A percentile compares a stretch with the other conserved stretches of the same genome.
These are phyloP conservation scores for Acronicta leporina DNA, from an alignment of 2,888 invertebrate species.

Conservation along the genomic window DNA sequence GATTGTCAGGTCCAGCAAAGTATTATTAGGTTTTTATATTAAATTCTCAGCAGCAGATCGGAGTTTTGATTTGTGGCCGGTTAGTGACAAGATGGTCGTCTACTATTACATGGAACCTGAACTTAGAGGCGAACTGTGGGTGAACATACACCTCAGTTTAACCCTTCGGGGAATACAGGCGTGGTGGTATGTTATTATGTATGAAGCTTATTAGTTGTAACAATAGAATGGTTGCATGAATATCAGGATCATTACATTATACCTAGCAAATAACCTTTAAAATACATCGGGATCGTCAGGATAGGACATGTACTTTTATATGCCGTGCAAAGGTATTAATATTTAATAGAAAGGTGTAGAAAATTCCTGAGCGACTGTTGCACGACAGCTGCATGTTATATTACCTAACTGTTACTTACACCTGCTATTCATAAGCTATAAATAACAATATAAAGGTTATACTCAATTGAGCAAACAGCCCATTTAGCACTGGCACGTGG, in stretches of 20 bases:
- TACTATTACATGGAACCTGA: too few relatives aligned
- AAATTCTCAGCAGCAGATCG: too few relatives aligned
- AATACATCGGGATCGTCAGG: not conserved
- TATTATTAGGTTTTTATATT: too few relatives aligned
- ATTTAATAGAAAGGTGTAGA: conserved; percentile 44
- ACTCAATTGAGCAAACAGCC: conserved; percentile 35
- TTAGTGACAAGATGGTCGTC: too few relatives aligned
- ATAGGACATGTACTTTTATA: conserved; percentile 21
- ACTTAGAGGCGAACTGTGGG: too few relatives aligned
- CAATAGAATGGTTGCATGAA: not conserved
- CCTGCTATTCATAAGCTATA: conserved; percentile 64
- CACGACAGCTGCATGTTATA: conserved; percentile 69
- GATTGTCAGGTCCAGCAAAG: too few relatives aligned
- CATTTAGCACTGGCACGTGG: conserved; percentile 46
- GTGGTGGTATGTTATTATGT: too few relatives aligned
- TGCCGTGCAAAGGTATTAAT: conserved; percentile 19
- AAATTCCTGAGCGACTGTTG: conserved; percentile 63
- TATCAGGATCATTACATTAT: not conserved
- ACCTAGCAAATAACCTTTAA: not conserved
- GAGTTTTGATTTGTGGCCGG: too few relatives aligned
- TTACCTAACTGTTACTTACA: conserved; percentile 41
- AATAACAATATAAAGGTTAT: conserved; percentile 59
- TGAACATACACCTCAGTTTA: too few relatives aligned
- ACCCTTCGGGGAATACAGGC: too few relatives aligned
- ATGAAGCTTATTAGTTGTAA: too few relatives aligned